These are phyloP conservation scores for Daphoenositta chrysoptera DNA, from an alignment of 2,113 vertebrate species.

Conservation along the genomic window DNA sequence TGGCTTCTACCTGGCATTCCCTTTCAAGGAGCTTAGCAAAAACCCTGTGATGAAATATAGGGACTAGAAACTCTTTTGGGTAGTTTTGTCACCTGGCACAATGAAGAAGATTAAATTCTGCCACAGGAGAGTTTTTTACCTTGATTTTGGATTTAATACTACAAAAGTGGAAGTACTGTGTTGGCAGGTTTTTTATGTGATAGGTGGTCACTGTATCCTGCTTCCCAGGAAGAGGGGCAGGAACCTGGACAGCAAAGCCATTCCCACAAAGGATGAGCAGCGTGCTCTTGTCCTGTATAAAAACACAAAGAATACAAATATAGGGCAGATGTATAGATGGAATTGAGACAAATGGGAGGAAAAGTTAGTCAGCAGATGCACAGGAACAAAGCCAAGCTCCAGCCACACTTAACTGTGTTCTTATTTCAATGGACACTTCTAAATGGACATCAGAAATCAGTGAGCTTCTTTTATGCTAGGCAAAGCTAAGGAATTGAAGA, in stretches of 20 bases:
- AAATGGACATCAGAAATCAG: neutral
- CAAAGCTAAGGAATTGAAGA: neutral
- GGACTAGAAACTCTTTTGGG: neutral
- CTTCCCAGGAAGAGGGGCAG: conserved; percentile 58
- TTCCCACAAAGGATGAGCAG: conserved; percentile 86
- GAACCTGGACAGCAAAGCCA: conserved; percentile 82
- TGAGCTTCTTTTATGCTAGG: neutral
- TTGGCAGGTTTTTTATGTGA: conserved; percentile 72
- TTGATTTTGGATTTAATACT: conserved; percentile 89
- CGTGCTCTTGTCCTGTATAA: conserved; percentile 72
- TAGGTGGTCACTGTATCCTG: conserved; percentile 67
- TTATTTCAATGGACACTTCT: neutral
- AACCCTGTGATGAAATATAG: neutral
- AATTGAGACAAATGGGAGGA: neutral
- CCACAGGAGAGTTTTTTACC: conserved; percentile 68
- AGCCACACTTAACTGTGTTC: neutral
- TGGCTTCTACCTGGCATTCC: neutral
- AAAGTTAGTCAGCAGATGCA: neutral
- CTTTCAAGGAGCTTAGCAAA: neutral
- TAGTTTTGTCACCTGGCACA: neutral
- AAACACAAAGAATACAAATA: neutral
- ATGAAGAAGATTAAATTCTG: neutral
- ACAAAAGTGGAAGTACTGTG: conserved; percentile 82
- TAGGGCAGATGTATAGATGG: neutral
- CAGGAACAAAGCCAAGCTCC: neutral